Evolutionary conservation across 2,113 vertebrate species (phyloP).

Genomic region (Melanerpes formicivorus): DNA sequence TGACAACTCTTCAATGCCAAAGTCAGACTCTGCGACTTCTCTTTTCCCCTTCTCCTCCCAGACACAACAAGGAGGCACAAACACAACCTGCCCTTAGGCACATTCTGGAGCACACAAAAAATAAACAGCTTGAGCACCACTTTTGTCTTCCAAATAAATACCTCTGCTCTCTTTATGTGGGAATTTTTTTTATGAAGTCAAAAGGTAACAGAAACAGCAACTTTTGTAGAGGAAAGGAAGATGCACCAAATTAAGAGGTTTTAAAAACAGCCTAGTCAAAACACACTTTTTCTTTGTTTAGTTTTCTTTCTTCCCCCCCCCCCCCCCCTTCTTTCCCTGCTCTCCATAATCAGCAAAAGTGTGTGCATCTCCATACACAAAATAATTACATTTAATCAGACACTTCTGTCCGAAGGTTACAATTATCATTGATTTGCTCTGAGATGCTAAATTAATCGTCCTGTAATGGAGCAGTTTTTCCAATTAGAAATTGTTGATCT

Average conservation of each 20-base stretch:
- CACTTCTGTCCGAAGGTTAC: slow-evolving; percentile 48
- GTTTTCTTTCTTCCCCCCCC: no score
- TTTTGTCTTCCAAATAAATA: not conserved
- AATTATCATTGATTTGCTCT: slow-evolving; percentile 56
- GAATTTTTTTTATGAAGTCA: not conserved
- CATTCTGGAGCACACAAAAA: not conserved
- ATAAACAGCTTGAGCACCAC: not conserved
- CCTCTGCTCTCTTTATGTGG: not conserved
- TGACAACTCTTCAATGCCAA: fast-evolving
- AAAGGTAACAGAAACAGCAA: not conserved
- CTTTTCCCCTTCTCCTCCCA: not conserved
- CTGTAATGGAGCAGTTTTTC: slow-evolving; percentile 59
- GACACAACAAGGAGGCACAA: fast-evolving
- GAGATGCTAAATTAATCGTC: slow-evolving; percentile 59
- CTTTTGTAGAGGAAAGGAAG: not conserved
- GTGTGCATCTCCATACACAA: slow-evolving; percentile 10
- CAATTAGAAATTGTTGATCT: slow-evolving; percentile 50
- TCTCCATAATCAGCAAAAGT: not conserved
- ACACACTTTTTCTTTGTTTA: not conserved
- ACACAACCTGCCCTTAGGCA: not conserved
- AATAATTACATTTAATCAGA: slow-evolving; percentile 50
- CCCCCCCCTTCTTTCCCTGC: no score
- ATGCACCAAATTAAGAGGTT: not conserved
- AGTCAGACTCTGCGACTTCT: not conserved
- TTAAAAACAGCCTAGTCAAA: not conserved